These are phyloP conservation scores for Graptemys geographica DNA, from an alignment of 2,797 vertebrate species.

Conservation along the genomic window DNA sequence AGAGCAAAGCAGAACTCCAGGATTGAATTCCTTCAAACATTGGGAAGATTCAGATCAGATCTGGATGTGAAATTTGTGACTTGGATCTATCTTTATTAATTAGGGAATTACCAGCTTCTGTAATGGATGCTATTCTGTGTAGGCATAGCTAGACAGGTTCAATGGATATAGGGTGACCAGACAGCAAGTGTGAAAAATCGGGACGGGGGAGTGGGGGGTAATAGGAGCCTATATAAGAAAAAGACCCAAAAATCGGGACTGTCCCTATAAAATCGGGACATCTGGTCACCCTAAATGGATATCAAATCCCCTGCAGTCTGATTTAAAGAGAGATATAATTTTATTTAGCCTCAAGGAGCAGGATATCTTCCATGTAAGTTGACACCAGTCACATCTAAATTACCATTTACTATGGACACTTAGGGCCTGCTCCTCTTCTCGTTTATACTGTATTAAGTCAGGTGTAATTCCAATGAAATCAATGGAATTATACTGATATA, in stretches of 20 bases:
- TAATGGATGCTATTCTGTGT: not conserved
- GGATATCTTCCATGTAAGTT: not conserved
- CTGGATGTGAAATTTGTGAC: not conserved
- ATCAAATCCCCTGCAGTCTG: not conserved
- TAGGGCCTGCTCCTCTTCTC: not conserved
- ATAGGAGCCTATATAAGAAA: no score
- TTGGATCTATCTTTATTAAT: not conserved
- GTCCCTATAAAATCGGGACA: no score
- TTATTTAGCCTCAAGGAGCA: not conserved
- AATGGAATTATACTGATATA: accelerated
- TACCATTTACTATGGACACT: not conserved
- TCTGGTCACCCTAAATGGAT: no score
- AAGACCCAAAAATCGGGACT: no score
- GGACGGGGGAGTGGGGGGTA: no score
- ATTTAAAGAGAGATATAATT: not conserved
- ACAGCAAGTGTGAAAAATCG: no score
- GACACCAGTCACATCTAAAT: not conserved
- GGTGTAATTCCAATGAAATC: not conserved
- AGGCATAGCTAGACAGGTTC: not conserved
- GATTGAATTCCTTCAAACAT: not conserved
- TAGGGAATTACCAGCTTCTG: not conserved
- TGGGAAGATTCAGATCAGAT: not conserved
- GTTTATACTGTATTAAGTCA: not conserved
- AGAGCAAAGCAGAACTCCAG: not conserved
- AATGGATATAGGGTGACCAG: no score